Percentiles rank a stretch among this genome's conserved stretches.
These are phyloP conservation scores for Thymallus thymallus DNA, from an alignment of 2,113 vertebrate genomes.

Conservation along the genomic window DNA sequence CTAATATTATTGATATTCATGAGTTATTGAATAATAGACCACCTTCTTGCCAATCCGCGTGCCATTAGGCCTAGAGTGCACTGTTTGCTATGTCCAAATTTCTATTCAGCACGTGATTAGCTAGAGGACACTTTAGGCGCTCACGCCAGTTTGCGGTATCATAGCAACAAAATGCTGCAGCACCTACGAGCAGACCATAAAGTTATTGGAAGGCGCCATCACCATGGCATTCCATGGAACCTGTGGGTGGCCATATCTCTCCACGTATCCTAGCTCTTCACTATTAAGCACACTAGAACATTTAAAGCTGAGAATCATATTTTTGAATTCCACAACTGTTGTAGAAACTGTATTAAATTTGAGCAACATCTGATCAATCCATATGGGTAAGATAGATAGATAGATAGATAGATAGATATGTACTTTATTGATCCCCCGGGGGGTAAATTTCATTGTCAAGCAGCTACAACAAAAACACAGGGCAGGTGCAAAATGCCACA, in stretches of 20 bases:
- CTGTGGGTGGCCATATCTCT: not conserved
- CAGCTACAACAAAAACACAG: too few relatives aligned
- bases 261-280: not conserved
- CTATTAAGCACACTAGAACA: not conserved
- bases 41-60: not conserved
- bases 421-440: too few relatives aligned
- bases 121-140: constrained; percentile 20
- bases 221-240: not conserved
- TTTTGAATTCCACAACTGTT: too few relatives aligned
- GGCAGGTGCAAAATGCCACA: too few relatives aligned
- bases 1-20: not conserved
- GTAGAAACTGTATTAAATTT: too few relatives aligned
- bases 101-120: constrained; percentile 12
- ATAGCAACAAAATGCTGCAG: constrained; percentile 51
- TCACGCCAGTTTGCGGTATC: constrained; percentile 32
- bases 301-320: not conserved
- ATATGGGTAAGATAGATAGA: too few relatives aligned
- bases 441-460: too few relatives aligned
- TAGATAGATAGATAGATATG: too few relatives aligned
- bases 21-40: not conserved
- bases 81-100: not conserved
- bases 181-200: not conserved
- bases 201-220: not conserved
- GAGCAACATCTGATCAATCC: too few relatives aligned
- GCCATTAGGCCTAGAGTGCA: not conserved